Percentiles rank a stretch among this genome's conserved stretches.
Evolutionary conservation across 2,888 invertebrate species (phyloP).

Genomic region (Dendrolimus pini): DNA sequence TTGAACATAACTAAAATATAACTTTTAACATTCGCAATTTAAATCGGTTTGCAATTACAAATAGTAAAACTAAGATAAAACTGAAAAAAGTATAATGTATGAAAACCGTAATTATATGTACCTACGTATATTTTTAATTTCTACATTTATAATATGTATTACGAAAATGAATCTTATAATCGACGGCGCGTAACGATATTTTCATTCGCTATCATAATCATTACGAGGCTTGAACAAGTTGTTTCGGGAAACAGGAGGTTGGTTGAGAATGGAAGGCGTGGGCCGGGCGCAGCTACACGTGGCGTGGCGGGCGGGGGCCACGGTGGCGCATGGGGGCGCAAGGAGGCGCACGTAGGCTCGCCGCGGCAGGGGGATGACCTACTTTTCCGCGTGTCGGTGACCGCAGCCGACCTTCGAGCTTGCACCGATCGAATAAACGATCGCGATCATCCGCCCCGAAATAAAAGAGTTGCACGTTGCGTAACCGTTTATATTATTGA

Average conservation of each 20-base stretch:
- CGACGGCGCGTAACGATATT: background rate
- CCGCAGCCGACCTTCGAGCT: slow-evolving; percentile 68
- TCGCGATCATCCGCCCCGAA: slow-evolving; percentile 41
- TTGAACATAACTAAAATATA: no score
- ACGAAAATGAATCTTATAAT: no score
- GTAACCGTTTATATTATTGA: slow-evolving; percentile 45
- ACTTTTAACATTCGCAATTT: no score
- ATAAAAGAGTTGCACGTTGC: slow-evolving; percentile 46
- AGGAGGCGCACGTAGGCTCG: slow-evolving; percentile 16
- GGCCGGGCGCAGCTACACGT: slow-evolving; percentile 34
- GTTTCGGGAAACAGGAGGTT: slow-evolving; percentile 1
- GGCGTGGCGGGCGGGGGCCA: slow-evolving; percentile 22
- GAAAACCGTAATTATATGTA: no score
- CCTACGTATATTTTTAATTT: no score
- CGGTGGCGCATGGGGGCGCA: slow-evolving; percentile 11
- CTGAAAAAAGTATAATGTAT: no score
- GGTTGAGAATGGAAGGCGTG: slow-evolving; percentile 1
- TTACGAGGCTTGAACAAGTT: background rate
- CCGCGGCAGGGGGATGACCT: slow-evolving; percentile 53
- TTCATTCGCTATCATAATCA: no score
- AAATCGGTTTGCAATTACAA: no score
- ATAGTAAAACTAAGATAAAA: no score
- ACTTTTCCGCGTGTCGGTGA: slow-evolving; percentile 61
- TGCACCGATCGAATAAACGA: slow-evolving; percentile 53
- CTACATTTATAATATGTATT: no score